Evolutionary conservation across 2,888 invertebrate species (phyloP), one percentile per base, ranked within the genome.

Genomic region (Zaprionus obscuricornis): DNA sequence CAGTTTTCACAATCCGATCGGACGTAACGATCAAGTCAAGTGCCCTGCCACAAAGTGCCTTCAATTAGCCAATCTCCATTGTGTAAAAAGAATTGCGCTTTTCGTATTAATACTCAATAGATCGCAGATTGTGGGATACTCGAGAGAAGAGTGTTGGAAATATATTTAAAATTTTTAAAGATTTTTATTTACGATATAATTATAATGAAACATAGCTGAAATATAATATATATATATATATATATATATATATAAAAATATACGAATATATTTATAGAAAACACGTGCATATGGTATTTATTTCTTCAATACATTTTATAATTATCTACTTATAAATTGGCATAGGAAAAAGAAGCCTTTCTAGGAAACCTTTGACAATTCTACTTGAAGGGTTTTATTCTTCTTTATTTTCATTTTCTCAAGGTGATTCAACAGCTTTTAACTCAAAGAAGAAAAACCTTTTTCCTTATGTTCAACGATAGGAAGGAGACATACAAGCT

Each of bases 11-110:
- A 31, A 49, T 71, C 54, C 52, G 60, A 62, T 66, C 57, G 67
- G 55, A 55, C 42, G 43, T 8, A 26, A 11, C 66, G 76, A 72
- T 83, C 73, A 31, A 79, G 79, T 77, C 84, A 77, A 77, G 76
- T 83, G 69, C 33, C 37, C 27, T n/a, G 39, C 57, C 58, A 24
- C 59, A 43, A 42, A 83, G 76, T 72, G 54, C 73, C 84, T 60
- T 68, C 66, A 79, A 77, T 77, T 77, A 79, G 69, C 55, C 62
- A 45, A 78, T 68, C 47, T 24, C 34, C 54, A 51, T 74, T 74
- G 62, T 13, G 10, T 8, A 1, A 11, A 27, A n/a, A n/a, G n/a
- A n/a, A 31, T 7, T 71, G 75, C 37, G 51, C 75, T 52, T 70
- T 74, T 62, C 6, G 20, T n/a, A n/a, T n/a, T n/a, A n/a, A n/a